These are phyloP conservation scores for Pomacea maculata DNA, from an alignment of 1,140 invertebrate species.

Conservation along the genomic window DNA sequence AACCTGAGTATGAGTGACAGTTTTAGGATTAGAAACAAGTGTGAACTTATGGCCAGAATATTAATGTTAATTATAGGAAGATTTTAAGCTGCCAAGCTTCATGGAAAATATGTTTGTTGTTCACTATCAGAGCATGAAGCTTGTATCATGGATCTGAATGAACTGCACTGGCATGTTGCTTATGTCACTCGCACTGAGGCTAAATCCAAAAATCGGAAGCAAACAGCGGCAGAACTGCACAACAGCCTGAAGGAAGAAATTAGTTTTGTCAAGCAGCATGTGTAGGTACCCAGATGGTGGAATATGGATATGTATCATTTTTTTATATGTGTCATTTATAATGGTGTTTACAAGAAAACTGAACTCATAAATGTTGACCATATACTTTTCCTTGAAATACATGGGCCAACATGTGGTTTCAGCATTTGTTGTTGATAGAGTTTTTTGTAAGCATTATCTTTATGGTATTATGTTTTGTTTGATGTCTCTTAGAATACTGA, in stretches of 20 bases:
- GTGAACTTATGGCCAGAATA: neutral
- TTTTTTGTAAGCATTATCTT: too few relatives aligned
- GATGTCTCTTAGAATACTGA: too few relatives aligned
- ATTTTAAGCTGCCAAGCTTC: too few relatives aligned
- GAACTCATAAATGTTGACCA: too few relatives aligned
- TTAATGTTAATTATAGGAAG: too few relatives aligned
- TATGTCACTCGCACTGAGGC: constrained; percentile 50
- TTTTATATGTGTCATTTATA: neutral
- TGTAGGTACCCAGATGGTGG: constrained; percentile 42
- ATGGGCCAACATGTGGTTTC: too few relatives aligned
- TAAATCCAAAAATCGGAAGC: constrained; percentile 47
- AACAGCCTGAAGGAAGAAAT: constrained; percentile 59
- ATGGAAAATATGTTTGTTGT: neutral
- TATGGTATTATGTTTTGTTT: too few relatives aligned
- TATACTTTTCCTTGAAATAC: too few relatives aligned
- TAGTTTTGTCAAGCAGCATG: constrained; percentile 58
- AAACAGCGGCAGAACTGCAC: constrained; percentile 54
- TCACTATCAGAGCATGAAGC: constrained; percentile 57
- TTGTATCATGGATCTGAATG: constrained; percentile 59
- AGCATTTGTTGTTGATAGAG: too few relatives aligned
- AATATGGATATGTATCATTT: neutral
- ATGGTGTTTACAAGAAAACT: neutral
- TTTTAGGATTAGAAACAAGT: neutral
- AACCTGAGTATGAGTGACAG: neutral
- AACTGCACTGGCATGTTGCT: constrained; percentile 59